phyloP scores from a whole-genome alignment of 2,888 invertebrate genomes.

The Lampropteryx suffumata region DNA sequence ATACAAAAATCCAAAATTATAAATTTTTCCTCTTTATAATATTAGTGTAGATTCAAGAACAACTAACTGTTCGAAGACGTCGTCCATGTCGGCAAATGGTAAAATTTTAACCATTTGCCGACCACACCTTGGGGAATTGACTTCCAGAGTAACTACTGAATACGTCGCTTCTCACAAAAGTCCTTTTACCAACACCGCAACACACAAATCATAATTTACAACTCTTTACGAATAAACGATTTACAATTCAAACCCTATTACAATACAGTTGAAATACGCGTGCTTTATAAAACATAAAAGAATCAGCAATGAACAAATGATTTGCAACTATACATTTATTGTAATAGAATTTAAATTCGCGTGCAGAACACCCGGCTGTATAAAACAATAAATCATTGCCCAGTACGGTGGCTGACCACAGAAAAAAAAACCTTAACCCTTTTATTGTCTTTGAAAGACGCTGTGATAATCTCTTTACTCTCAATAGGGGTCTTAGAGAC shows the following conservation, averaged over 20 bases:
- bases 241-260: conserved; percentile 1
- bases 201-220: conserved; percentile 4
- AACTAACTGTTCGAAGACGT: no score
- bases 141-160: conserved; percentile 7
- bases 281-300: neutral
- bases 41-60: no score
- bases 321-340: neutral
- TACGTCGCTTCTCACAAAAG: neutral
- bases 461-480: conserved; percentile 39
- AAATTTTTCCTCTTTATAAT: no score
- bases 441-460: conserved; percentile 26
- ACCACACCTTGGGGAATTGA: conserved; percentile 9
- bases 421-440: conserved; percentile 26
- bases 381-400: conserved; percentile 17
- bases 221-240: conserved; percentile 5
- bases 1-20: no score
- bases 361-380: neutral
- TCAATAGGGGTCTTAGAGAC: conserved; percentile 34
- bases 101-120: neutral
- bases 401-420: conserved; percentile 20
- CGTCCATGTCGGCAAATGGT: no score
- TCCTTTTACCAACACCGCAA: neutral
- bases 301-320: neutral
- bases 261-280: conserved; percentile 10
- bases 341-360: conserved; percentile 11